Conservation (phyloP, 2,888 invertebrate species). For the Nezara viridula region DNA sequence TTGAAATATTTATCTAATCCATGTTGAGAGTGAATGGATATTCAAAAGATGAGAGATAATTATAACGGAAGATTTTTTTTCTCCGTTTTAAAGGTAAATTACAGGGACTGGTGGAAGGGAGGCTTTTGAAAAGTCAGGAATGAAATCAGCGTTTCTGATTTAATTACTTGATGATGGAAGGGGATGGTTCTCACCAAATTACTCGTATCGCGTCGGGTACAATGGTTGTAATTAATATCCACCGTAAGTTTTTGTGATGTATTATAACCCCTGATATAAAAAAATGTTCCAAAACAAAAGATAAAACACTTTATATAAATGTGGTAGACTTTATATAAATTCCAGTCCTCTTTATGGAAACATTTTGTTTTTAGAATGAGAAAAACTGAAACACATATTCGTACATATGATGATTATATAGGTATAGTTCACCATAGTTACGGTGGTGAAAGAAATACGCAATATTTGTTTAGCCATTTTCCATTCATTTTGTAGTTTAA, state of each 20-base stretch:
- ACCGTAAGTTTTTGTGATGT: neutral
- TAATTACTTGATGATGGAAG: neutral
- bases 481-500: too few relatives aligned
- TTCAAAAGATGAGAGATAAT: neutral
- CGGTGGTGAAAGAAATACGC: too few relatives aligned
- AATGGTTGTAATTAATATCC: neutral
- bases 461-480: too few relatives aligned
- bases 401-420: too few relatives aligned
- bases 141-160: neutral
- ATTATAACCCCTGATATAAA: neutral
- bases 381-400: too few relatives aligned
- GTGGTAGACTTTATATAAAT: too few relatives aligned
- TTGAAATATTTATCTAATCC: neutral
- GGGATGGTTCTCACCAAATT: neutral
- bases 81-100: neutral
- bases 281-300: neutral
- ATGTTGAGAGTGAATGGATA: neutral
- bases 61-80: neutral
- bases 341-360: too few relatives aligned
- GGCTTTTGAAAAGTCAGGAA: constrained; percentile 5
- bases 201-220: neutral
- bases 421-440: too few relatives aligned
- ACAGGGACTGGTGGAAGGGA: neutral
- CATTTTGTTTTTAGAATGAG: too few relatives aligned
- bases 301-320: neutral